Evolutionary conservation across 2,113 vertebrate species (phyloP), one percentile per base, ranked within the genome.

Genomic region (Pterocles orientalis): DNA sequence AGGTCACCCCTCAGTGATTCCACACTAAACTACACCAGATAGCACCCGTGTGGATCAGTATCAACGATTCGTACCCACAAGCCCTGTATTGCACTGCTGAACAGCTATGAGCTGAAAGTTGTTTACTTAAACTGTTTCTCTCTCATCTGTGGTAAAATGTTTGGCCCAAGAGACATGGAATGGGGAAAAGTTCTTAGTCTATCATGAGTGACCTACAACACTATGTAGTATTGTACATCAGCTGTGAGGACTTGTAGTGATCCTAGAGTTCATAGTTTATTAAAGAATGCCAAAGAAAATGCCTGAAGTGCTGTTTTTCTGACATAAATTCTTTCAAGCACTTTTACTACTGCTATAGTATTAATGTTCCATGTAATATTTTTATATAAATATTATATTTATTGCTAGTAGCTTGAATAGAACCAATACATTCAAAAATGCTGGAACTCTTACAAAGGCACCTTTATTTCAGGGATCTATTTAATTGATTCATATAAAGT

Each of bases 221-320:
- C 68, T 39, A 12, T 19, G 43, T 57, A 91, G 82, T 53, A 72
- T 80, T 56, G 36, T 86, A 82, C 28, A 53, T 80, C 58, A 82
- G n/a, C 47, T 86, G 69, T 56, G 92, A 97, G n/a, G 91, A 70
- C 65, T 95, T 92, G 70, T 78, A 86, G 94, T 82, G 82, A 91
- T 96, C 72, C 77, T 94, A 82, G 86, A 94, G 45, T 81, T 84
- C 86, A 91, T 95, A 79, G 88, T 97, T 95, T 97, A 86, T 97
- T 95, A 82, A 93, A 93, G 89, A 92, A 94, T 97, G 96, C 92
- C 96, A 96, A 90, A 97, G 70, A 94, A 94, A 96, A 97, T 75
- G 82, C 73, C 85, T 72, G 25, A 86, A 92, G 84, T 68, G 77
- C 60, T 97, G 64, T 97, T 98, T 97, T 96, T 96, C 89, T 92